Percentiles rank a stretch among this genome's conserved stretches.
Conservation (phyloP, 2,888 invertebrate genomes). For the Drosophila borealis region DNA sequence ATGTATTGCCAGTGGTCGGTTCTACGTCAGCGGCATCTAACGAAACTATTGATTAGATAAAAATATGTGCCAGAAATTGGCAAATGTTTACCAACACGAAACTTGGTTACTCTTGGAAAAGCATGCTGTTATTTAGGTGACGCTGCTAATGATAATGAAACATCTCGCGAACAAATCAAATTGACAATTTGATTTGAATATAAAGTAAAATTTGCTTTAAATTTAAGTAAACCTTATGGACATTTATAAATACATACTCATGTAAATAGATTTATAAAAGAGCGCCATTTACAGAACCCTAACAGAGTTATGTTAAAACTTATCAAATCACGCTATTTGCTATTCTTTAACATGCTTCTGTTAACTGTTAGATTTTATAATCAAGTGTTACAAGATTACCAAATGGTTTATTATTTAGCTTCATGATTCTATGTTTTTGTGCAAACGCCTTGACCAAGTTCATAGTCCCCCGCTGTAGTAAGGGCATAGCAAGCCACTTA, state of each 20-base stretch:
- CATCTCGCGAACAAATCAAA: neutral
- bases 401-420: neutral
- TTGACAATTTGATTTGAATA: neutral
- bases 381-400: no score
- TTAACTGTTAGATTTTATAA: no score
- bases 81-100: slow-evolving; percentile 9
- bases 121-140: neutral
- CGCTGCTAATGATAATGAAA: neutral
- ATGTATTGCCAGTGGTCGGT: slow-evolving; percentile 1
- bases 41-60: slow-evolving; percentile 46
- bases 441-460: neutral
- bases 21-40: slow-evolving; percentile 26
- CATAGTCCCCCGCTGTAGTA: neutral
- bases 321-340: no score
- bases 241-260: no score
- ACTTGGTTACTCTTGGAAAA: slow-evolving; percentile 27
- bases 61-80: slow-evolving; percentile 20
- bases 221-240: no score
- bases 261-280: no score
- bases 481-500: slow-evolving; percentile 7
- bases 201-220: no score
- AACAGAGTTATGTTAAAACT: no score
- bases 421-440: neutral
- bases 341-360: no score
- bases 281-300: no score